Conservation (phyloP, 1,140 invertebrate species). For the Adelges cooleyi region DNA sequence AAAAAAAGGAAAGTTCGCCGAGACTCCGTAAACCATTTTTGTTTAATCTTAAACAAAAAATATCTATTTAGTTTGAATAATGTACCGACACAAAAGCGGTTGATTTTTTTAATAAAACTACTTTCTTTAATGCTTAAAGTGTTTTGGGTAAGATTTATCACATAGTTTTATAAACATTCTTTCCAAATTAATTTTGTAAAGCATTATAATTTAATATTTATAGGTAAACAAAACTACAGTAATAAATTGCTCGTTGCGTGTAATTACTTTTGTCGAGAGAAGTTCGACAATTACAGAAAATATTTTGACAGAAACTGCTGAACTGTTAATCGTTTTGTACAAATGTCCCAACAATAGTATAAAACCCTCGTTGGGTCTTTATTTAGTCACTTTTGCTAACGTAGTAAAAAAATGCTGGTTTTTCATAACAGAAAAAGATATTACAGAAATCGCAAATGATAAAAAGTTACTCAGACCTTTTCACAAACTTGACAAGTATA, state of each 20-base stretch:
- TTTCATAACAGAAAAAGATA: not conserved
- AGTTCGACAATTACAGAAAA: not conserved
- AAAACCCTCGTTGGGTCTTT: constrained; percentile 1
- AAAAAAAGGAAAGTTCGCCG: not conserved
- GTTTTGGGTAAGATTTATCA: constrained; percentile 8
- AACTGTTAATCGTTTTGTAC: constrained; percentile 13
- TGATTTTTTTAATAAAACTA: constrained; percentile 1
- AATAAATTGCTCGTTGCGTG: not conserved
- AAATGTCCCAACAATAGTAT: constrained; percentile 1
- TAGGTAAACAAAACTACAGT: not conserved
- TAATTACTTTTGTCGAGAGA: not conserved
- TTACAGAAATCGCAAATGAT: too few species aligned
- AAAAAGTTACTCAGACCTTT: not conserved
- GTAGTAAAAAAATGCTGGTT: not conserved
- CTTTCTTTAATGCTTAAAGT: not conserved
- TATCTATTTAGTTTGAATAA: not conserved
- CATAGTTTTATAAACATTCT: too few species aligned
- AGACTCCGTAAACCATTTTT: not conserved
- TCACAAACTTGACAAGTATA: constrained; percentile 15
- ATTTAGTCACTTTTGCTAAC: not conserved
- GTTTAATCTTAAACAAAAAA: constrained; percentile 1
- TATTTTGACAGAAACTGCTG: not conserved
- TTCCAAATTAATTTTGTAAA: too few species aligned
- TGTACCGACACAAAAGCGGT: not conserved
- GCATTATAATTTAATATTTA: too few species aligned